phyloP scores from a whole-genome alignment of 1,140 invertebrate species.

The Aphelinus certus region DNA sequence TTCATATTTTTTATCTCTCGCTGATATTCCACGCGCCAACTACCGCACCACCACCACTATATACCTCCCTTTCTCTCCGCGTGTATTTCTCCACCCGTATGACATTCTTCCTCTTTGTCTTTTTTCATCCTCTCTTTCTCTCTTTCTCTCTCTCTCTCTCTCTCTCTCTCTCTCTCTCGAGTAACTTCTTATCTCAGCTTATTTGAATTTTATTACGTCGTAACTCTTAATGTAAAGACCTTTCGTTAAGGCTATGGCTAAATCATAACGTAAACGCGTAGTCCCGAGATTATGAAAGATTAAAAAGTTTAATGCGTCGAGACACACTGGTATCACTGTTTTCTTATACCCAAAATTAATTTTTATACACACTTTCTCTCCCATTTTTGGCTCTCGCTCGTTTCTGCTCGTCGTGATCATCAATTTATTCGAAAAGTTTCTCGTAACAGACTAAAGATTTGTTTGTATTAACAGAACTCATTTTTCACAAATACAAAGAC shows the following conservation, averaged over 20 bases:
- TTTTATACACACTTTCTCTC: constrained; percentile 19
- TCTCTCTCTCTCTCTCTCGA: constrained; percentile 1
- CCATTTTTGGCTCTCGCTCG: background rate
- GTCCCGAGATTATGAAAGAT: constrained; percentile 35
- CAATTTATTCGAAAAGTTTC: too few relatives aligned
- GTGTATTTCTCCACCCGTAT: too few relatives aligned
- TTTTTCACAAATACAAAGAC: too few relatives aligned
- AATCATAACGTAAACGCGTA: constrained; percentile 38
- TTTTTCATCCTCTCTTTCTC: constrained; percentile 10
- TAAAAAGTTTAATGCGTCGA: constrained; percentile 30
- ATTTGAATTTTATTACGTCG: constrained; percentile 40
- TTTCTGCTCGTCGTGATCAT: too few relatives aligned
- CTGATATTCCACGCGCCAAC: constrained; percentile 31
- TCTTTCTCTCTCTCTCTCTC: constrained; percentile 14
- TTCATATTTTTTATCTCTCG: background rate
- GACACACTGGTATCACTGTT: constrained; percentile 25
- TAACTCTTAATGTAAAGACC: constrained; percentile 39
- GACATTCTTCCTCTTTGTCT: background rate
- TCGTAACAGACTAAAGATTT: too few relatives aligned
- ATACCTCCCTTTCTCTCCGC: too few relatives aligned
- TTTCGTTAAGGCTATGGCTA: constrained; percentile 38
- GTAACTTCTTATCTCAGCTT: constrained; percentile 35
- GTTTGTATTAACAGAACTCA: too few relatives aligned
- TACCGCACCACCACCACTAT: background rate
- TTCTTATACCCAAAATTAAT: constrained; percentile 13